Conservation (phyloP, 1,140 invertebrate species). For the Cotesia typhae region DNA sequence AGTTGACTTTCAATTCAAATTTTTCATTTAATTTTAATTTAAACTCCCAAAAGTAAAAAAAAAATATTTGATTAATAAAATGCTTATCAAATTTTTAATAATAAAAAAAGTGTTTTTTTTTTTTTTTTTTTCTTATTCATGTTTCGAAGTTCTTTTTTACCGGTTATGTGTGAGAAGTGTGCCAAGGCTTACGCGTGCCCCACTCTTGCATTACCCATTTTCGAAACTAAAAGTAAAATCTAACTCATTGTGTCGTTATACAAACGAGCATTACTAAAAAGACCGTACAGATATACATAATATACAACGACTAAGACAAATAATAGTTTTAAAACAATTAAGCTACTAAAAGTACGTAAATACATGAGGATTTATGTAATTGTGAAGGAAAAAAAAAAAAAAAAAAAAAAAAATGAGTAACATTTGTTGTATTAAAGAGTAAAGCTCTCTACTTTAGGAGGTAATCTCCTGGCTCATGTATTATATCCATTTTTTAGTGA, state of each 20-base stretch:
- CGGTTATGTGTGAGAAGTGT: conserved; percentile 59
- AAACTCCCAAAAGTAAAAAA: too few species aligned
- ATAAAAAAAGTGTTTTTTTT: conserved; percentile 16
- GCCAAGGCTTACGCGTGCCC: conserved; percentile 60
- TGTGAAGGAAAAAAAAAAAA: too few species aligned
- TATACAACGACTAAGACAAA: not conserved
- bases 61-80: too few species aligned
- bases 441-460: too few species aligned
- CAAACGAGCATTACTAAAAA: conserved; percentile 22
- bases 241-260: conserved; percentile 60
- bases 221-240: conserved; percentile 68
- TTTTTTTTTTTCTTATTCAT: conserved; percentile 13
- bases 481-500: too few species aligned
- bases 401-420: too few species aligned
- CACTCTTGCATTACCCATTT: conserved; percentile 63
- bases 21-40: too few species aligned
- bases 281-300: conserved; percentile 1
- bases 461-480: too few species aligned
- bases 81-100: too few species aligned
- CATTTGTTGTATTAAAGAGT: too few species aligned
- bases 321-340: conserved; percentile 39
- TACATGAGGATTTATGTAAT: too few species aligned
- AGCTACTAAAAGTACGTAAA: conserved; percentile 23
- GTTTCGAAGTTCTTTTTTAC: conserved; percentile 22
- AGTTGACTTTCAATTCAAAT: too few species aligned